Percentiles rank a stretch among this genome's conserved stretches.
These are phyloP conservation scores for Drosophila mauritiana DNA, from an alignment of 1,140 invertebrate species.

Conservation along the genomic window DNA sequence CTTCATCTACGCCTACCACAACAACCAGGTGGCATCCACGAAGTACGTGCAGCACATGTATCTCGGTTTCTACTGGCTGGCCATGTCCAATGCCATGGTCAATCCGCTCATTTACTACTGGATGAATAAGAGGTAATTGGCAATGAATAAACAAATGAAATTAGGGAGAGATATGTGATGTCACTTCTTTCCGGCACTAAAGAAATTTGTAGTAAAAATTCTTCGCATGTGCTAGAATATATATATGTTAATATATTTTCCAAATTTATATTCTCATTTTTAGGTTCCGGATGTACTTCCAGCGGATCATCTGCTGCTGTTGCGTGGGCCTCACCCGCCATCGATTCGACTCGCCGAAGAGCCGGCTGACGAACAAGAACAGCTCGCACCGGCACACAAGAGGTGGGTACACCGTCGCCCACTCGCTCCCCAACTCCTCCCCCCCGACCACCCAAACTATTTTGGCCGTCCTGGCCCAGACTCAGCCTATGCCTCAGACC, in stretches of 20 bases:
- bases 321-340: conserved; percentile 63
- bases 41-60: conserved; percentile 92
- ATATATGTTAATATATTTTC: not conserved
- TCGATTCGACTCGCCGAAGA: conserved; percentile 68
- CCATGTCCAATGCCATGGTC: conserved; percentile 96
- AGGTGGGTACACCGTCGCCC: conserved; percentile 59
- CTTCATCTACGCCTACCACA: conserved; percentile 93
- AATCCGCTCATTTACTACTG: conserved; percentile 97
- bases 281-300: conserved; percentile 86
- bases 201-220: no score
- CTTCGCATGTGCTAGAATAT: no score
- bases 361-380: conserved; percentile 64
- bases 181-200: no score
- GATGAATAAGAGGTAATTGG: conserved; percentile 91
- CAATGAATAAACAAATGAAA: not conserved
- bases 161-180: not conserved
- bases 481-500: not conserved
- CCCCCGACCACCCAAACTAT: conserved; percentile 22
- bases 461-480: conserved; percentile 3
- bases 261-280: not conserved
- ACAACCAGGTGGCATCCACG: conserved; percentile 89
- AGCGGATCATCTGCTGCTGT: conserved; percentile 85
- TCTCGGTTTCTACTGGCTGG: conserved; percentile 94
- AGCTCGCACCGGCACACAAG: conserved; percentile 66
- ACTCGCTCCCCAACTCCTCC: conserved; percentile 29